Conservation (phyloP, 2,797 vertebrate species). For the Capromys pilorides region DNA sequence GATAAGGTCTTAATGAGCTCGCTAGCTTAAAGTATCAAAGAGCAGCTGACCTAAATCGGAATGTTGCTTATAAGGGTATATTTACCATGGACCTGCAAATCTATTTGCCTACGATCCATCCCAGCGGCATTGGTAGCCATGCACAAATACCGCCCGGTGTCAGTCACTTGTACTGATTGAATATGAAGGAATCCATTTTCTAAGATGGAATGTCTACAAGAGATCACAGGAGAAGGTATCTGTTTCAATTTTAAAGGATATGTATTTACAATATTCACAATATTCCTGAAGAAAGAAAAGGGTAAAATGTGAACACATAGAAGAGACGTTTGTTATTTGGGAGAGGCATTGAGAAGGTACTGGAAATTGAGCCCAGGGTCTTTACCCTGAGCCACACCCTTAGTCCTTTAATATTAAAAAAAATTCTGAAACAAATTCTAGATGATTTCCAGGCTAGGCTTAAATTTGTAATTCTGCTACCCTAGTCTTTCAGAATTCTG, state of each 20-base stretch:
- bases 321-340: background rate
- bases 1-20: background rate
- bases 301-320: background rate
- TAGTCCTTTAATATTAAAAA: background rate
- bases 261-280: background rate
- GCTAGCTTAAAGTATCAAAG: background rate
- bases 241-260: background rate
- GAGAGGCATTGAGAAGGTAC: background rate
- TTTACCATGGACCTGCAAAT: slow-evolving; percentile 94
- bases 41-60: background rate
- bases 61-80: background rate
- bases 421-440: background rate
- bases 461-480: background rate
- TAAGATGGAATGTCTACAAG: slow-evolving; percentile 89
- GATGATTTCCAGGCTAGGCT: background rate
- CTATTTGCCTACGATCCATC: slow-evolving; percentile 90
- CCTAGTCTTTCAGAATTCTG: background rate
- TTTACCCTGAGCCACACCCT: background rate
- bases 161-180: slow-evolving; percentile 89
- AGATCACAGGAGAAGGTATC: background rate
- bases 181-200: slow-evolving; percentile 93
- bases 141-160: slow-evolving; percentile 94
- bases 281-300: background rate
- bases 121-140: slow-evolving; percentile 96
- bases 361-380: background rate